Evolutionary conservation across 2,113 vertebrate genomes (phyloP), one percentile per base, ranked within the genome.

Genomic region (Thalassoma bifasciatum): DNA sequence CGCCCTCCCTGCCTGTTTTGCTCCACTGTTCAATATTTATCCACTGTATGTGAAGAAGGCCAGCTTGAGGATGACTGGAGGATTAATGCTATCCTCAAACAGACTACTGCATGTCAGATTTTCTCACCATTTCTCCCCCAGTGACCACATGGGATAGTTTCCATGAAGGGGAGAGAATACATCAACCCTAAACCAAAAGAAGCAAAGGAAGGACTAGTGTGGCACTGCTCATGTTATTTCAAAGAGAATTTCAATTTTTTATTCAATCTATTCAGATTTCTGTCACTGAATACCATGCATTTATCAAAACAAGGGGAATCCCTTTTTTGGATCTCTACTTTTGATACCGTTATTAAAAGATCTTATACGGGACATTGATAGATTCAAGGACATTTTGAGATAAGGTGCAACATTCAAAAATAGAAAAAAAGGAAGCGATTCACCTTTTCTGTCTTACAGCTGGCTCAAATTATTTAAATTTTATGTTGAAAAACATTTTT

Each of bases 81-180:
- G 83, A 86, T 91, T 78, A 88, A 79, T 85, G 78, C 46, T 40
- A 71, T 79, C 68, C 77, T 89, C 88, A 84, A 90, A 91, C 77
- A 87, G 84, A 89, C 86, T 86, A 65, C 81, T 86, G 79, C 82
- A 79, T 88, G 85, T 87, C 87, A 86, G 79, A 72, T 66, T 88
- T 90, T 77, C 70, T 75, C 79, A 67, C 65, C 38, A 22, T 80
- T 70, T 58, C 64, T 67, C 37, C 67, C 53, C 37, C 1, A 12
- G 73, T 82, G 81, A 80, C 65, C 66, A 62, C 56, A 82, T 21
- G 19, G 68, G 75, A 69, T 50, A 64, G 30, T 82, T 82, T 85
- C 63, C 50, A 72, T 60, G 46, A 59, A 54, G 58, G 13, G 50
- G 46, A 84, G 79, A 23, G 69, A 82, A 70, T 71, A 53, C 49